Evolutionary conservation across 2,113 vertebrate genomes (phyloP).

Genomic region (Fukomys damarensis): DNA sequence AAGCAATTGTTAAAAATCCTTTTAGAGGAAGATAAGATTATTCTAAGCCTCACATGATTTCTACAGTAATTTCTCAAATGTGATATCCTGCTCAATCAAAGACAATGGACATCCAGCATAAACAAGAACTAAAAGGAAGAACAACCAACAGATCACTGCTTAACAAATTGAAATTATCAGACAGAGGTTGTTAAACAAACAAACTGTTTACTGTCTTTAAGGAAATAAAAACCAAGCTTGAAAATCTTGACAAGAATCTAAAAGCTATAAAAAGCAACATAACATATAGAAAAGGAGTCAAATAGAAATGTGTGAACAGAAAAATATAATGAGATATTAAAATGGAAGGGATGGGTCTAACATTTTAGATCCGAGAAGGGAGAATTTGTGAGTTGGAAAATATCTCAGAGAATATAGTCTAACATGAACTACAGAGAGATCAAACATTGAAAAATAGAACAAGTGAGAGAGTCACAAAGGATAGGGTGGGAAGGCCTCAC

Average conservation of each 20-base stretch:
- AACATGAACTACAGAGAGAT: not conserved
- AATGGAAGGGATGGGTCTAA: not conserved
- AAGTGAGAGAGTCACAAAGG: not conserved
- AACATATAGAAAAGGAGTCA: not conserved
- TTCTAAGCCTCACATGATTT: not conserved
- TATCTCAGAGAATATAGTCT: not conserved
- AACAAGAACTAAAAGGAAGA: not conserved
- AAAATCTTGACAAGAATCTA: not conserved
- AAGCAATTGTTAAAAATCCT: not conserved
- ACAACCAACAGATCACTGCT: not conserved
- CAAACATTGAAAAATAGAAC: not conserved
- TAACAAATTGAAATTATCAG: not conserved
- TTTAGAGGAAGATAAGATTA: not conserved
- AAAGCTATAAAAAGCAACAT: not conserved
- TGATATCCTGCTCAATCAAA: not conserved
- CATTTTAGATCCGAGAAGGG: not conserved
- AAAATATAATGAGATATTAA: not conserved
- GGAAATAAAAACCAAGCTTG: not conserved
- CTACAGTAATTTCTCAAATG: not conserved
- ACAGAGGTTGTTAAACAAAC: not conserved
- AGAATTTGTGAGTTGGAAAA: not conserved
- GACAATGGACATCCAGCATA: not conserved
- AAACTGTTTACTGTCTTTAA: not conserved
- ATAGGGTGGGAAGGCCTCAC: not conserved
- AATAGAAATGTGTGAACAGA: not conserved